Percentiles rank a stretch among this genome's conserved stretches.
Conservation (phyloP, 2,113 vertebrate genomes). For the Barbus barbus region DNA sequence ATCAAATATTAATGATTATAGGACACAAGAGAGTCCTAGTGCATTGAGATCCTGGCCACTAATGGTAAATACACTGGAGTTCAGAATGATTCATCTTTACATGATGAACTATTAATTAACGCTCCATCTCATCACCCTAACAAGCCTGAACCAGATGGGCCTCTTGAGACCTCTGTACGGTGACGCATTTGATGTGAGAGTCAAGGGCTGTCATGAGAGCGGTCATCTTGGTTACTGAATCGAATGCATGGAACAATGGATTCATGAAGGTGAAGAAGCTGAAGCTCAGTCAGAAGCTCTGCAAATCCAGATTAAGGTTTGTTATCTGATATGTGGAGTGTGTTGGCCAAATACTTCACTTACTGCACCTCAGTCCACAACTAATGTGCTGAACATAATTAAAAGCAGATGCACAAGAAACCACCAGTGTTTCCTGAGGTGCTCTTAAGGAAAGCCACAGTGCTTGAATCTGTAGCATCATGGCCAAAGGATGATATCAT, state of each 20-base stretch:
- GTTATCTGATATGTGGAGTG: background rate
- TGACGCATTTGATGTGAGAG: background rate
- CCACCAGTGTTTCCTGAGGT: background rate
- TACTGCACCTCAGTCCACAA: background rate
- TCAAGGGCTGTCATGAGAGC: background rate
- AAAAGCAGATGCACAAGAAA: background rate
- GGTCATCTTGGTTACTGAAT: slow-evolving; percentile 3
- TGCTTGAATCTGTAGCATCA: background rate
- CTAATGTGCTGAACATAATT: background rate
- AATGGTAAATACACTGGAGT: background rate
- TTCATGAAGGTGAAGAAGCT: background rate
- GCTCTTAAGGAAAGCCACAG: background rate
- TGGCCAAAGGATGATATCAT: no score
- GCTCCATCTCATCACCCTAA: slow-evolving; percentile 28
- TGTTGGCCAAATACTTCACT: background rate
- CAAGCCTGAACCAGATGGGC: slow-evolving; percentile 20
- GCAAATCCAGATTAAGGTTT: background rate
- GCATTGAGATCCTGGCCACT: background rate
- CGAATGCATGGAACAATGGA: background rate
- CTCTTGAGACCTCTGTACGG: background rate
- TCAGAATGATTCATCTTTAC: background rate
- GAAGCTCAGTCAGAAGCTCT: background rate
- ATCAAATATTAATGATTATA: slow-evolving; percentile 1
- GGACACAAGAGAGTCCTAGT: background rate
- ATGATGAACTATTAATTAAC: slow-evolving; percentile 33